These are phyloP conservation scores for Trichosurus vulpecula DNA, from an alignment of 2,797 vertebrate species.

Conservation along the genomic window DNA sequence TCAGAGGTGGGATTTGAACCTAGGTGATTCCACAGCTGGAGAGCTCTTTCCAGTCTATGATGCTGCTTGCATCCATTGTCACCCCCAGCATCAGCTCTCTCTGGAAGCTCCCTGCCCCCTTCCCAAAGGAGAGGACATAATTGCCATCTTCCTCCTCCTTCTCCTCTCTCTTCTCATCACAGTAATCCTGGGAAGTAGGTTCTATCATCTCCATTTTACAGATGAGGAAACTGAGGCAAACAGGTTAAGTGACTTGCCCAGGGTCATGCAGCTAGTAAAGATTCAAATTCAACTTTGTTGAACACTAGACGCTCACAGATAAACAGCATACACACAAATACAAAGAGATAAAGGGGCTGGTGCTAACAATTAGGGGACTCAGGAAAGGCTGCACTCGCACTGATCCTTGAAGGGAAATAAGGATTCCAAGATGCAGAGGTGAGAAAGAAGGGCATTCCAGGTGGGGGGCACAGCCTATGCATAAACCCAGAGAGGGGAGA, in stretches of 20 bases:
- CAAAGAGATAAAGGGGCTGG: neutral
- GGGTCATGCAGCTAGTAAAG: neutral
- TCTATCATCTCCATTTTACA: neutral
- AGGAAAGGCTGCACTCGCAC: neutral
- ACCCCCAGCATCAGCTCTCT: neutral
- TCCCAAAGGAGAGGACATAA: neutral
- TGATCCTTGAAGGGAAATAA: neutral
- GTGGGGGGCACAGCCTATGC: neutral
- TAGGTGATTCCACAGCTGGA: neutral
- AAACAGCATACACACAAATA: neutral
- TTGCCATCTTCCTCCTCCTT: neutral
- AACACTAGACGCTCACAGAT: neutral
- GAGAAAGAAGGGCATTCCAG: neutral
- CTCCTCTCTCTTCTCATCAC: neutral
- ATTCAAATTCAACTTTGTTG: neutral
- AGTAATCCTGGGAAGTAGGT: neutral
- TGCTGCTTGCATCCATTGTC: neutral
- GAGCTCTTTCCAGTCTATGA: neutral
- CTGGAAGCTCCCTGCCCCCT: neutral
- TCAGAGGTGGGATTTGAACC: neutral
- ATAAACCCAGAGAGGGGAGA: neutral
- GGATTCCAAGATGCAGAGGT: neutral
- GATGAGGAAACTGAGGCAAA: neutral
- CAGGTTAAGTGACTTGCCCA: neutral
- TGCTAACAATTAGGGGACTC: neutral